phyloP scores from a whole-genome alignment of 2,888 invertebrate species.

The Artemia sinica region DNA sequence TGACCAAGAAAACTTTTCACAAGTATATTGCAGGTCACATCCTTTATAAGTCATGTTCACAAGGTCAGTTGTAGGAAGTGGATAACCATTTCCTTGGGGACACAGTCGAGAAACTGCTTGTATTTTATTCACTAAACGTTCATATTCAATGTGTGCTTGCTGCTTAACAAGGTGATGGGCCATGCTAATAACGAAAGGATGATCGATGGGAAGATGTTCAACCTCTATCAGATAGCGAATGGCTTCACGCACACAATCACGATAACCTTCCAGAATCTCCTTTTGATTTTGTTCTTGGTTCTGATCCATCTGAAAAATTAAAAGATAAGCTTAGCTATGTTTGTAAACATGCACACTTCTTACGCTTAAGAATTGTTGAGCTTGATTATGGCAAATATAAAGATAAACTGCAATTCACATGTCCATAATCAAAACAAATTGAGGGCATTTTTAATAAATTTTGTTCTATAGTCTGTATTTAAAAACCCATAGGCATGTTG shows the following conservation, averaged over 20 bases:
- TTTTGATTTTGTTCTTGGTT: neutral
- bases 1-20: neutral
- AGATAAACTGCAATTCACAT: too few species aligned
- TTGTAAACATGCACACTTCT: too few species aligned
- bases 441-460: too few species aligned
- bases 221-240: conserved; percentile 29
- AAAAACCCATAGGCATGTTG: too few species aligned
- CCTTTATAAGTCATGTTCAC: conserved; percentile 8
- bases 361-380: too few species aligned
- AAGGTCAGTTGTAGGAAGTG: neutral
- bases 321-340: too few species aligned
- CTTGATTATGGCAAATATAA: too few species aligned
- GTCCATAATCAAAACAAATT: too few species aligned
- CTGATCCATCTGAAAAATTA: too few species aligned
- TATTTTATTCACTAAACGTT: neutral
- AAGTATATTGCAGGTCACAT: neutral
- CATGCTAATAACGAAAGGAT: conserved; percentile 29
- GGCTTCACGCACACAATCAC: conserved; percentile 30
- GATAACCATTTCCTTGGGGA: neutral
- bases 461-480: too few species aligned
- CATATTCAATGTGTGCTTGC: conserved; percentile 15
- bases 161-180: conserved; percentile 26
- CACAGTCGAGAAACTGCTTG: neutral
- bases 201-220: conserved; percentile 28
- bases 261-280: conserved; percentile 28